Evolutionary conservation across 2,797 vertebrate species (phyloP).

Genomic region (Falco naumanni): DNA sequence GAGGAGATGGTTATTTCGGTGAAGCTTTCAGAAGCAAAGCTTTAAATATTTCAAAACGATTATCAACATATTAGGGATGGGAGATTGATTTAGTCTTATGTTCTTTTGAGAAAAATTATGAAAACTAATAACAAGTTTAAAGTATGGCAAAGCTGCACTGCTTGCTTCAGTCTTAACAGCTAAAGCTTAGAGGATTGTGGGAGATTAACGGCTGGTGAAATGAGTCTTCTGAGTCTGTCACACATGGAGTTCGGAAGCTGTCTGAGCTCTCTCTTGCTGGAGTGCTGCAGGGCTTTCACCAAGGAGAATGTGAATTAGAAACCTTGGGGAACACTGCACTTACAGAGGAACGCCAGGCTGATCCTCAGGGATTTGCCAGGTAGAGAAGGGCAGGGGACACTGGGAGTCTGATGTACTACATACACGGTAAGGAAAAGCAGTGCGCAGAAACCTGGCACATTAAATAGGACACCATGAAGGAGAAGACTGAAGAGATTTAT

Average conservation of each 20-base stretch:
- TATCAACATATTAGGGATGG: slow-evolving; percentile 60
- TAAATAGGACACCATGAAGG: neutral
- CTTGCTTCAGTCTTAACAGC: slow-evolving; percentile 63
- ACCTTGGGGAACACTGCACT: neutral
- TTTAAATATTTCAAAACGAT: slow-evolving; percentile 67
- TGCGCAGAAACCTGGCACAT: neutral
- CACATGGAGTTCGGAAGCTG: neutral
- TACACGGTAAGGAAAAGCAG: neutral
- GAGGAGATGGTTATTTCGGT: neutral
- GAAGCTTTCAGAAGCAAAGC: slow-evolving; percentile 27
- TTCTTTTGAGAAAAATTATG: slow-evolving; percentile 71
- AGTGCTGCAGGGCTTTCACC: neutral
- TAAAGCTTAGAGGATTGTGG: slow-evolving; percentile 57
- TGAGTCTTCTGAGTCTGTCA: slow-evolving; percentile 39
- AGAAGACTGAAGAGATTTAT: neutral
- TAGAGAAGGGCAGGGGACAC: neutral
- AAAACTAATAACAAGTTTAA: slow-evolving; percentile 69
- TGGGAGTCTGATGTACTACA: neutral
- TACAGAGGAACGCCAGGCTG: neutral
- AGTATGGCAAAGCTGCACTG: slow-evolving; percentile 55
- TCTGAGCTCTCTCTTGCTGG: neutral
- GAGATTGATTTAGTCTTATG: slow-evolving; percentile 64
- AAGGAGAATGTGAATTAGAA: neutral
- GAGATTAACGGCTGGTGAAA: slow-evolving; percentile 69
- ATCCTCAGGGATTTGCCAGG: neutral